Evolutionary conservation across 1,140 invertebrate species (phyloP).

Genomic region (Camponotus floridanus): DNA sequence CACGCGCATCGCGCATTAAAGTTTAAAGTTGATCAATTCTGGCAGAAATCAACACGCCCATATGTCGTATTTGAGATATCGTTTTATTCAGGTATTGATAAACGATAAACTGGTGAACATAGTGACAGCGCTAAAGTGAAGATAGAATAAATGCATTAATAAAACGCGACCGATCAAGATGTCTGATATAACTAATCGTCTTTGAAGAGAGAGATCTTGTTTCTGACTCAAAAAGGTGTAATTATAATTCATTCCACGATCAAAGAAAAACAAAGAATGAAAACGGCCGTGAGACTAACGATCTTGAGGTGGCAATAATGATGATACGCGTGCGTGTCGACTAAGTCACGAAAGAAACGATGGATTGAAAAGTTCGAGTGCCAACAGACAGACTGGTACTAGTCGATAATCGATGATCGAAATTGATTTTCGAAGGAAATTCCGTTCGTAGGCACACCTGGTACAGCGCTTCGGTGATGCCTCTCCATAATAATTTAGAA

Average conservation of each 20-base stretch:
- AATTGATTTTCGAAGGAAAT: slow-evolving; percentile 52
- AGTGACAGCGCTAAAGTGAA: background rate
- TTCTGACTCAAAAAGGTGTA: background rate
- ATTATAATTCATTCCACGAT: background rate
- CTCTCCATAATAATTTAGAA: slow-evolving; percentile 17
- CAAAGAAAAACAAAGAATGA: background rate
- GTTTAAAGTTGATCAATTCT: slow-evolving; percentile 28
- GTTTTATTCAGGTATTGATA: background rate
- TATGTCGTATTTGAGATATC: slow-evolving; percentile 13
- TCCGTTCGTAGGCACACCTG: slow-evolving; percentile 27
- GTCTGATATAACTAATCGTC: slow-evolving; percentile 20
- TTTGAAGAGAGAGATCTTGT: background rate
- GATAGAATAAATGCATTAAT: slow-evolving; percentile 15
- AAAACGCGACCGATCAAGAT: slow-evolving; percentile 33
- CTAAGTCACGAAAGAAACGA: slow-evolving; percentile 53
- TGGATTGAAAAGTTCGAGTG: slow-evolving; percentile 59
- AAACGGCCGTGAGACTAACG: background rate
- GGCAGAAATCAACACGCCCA: background rate
- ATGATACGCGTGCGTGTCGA: slow-evolving; percentile 12
- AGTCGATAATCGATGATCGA: slow-evolving; percentile 68
- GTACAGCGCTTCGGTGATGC: background rate
- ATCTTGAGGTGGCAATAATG: background rate
- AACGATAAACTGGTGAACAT: background rate
- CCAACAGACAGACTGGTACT: slow-evolving; percentile 65
- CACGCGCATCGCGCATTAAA: slow-evolving; percentile 1